Evolutionary conservation across 1,140 invertebrate genomes (phyloP).

Genomic region (Lutraria rhynchaena): DNA sequence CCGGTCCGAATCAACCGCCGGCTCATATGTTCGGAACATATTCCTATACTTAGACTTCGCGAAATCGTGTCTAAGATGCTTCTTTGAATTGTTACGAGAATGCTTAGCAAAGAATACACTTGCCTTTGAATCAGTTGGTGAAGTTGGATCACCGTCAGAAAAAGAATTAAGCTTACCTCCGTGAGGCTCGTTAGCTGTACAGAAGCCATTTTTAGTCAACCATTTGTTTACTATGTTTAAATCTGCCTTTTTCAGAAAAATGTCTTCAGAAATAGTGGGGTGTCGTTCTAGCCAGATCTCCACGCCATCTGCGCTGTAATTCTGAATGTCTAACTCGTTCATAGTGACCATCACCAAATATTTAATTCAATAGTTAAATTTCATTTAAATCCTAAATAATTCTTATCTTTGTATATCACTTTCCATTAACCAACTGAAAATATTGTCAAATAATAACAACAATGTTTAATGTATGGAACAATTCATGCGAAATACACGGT

Average conservation of each 20-base stretch:
- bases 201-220: conserved; percentile 83
- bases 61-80: conserved; percentile 83
- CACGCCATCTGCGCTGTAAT: conserved; percentile 65
- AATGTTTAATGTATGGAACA: no score
- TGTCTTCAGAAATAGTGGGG: conserved; percentile 81
- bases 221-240: conserved; percentile 83
- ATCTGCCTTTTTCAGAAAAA: conserved; percentile 83
- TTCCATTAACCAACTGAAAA: no score
- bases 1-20: conserved; percentile 57
- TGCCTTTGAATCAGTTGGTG: conserved; percentile 66
- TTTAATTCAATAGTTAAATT: no score
- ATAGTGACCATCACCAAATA: conserved; percentile 5
- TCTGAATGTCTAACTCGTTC: not conserved
- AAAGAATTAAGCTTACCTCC: conserved; percentile 58
- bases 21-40: conserved; percentile 82
- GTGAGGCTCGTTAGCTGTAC: conserved; percentile 77
- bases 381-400: no score
- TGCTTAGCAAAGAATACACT: conserved; percentile 76
- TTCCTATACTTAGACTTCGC: conserved; percentile 83
- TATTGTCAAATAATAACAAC: no score
- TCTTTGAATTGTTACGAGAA: conserved; percentile 82
- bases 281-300: conserved; percentile 84
- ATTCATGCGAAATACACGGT: no score
- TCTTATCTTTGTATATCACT: no score
- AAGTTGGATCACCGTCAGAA: conserved; percentile 67